Evolutionary conservation across 53 echinoderm and acorn worm species (phyloP), one percentile per base, ranked within the genome.

Genomic region (Paracentrotus lividus): DNA sequence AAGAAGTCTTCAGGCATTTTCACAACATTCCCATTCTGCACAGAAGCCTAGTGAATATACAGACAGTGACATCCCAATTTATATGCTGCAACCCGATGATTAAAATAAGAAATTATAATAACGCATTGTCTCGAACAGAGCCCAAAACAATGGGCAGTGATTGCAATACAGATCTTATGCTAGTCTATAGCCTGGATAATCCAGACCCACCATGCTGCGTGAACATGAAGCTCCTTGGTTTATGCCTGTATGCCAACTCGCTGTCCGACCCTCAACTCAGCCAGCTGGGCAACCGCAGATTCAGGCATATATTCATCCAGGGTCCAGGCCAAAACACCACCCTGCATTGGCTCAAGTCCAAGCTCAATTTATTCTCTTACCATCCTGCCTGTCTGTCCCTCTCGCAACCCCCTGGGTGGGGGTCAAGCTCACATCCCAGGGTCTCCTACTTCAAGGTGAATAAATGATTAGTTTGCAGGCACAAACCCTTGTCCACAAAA

Each of bases 331-430:
- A 72, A 57, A 57, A 36, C 38, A 3, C 72, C 36, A 38, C 40
- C 72, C 12, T 38, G 72, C 72, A 36, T 72, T 72, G 72, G 72
- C 72, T 72, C 72, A 72, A 72, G 72, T 72, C 72, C 72, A 72
- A 72, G 72, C 72, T 72, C 38, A 38, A 72, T 72, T 72, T 72
- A 72, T 72, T 21, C 40, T 36, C 40, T 72, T 72, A 72, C 72
- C 64, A 64, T 64, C 64, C 27, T 27, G 64, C 29, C 31, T 29
- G 64, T 29, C 64, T 29, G 27, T 20, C 72, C 72, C 40, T 40
- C 72, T 38, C 18, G 36, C 38, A 72, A 72, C 32, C 72, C 40
- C 40, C 36, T 16, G 72, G 72, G 72, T 40, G 72, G 72, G 66
- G 72, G 36, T 72, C 72, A 72, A 72, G 40, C 40, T 32, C 21